Base-by-base conservation (phyloP, 2,797 vertebrate genomes). In the Cirrhinus mrigala region DNA sequence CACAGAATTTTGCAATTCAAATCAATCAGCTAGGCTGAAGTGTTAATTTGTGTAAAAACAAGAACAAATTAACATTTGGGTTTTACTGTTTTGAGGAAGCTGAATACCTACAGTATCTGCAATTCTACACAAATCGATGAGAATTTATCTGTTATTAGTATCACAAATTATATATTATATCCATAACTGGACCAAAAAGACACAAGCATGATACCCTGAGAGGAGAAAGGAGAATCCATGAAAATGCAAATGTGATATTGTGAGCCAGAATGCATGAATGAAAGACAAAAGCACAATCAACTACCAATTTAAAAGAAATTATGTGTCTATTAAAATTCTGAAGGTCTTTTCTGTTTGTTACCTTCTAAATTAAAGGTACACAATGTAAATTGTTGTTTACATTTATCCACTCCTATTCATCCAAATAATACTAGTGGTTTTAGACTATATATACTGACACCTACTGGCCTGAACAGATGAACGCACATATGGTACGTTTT, bases 1-100 rank as follows among this genome's bases (percentile, higher is more conserved):
- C 52, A 77, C 37, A 71, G 14, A 54, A 81, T 75, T 85, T 81
- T 85, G 46, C 78, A 75, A 83, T 83, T 83, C 71, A 83, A 77
- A 83, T 27, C 48, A 29, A 29, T 68, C 83, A 78, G 64, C 24
- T 69, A 70, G 18, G 9, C 64, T 48, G 62, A 10, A 58, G 48
- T 46, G 74, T 78, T 69, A 29, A 70, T 78, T 69, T 69, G 48
- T 14, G 29, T 29, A 14, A 62, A 58, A 27, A 27, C 8, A 4
- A 66, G 3, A 69, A 58, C n/a, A 62, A 70, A 40, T 27, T 18
- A 66, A 22, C 3, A 56, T 58, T 40, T 46, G 37, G 12, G 2
- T 60, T 56, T 64, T 24, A 75, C 33, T 84, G 14, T 73, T 73
- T n/a, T 64, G 6, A 54, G n/a, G 22, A 6, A 18, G 18, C 15